Conservation (phyloP, 2,797 vertebrate genomes). For the Sparidentex hasta region DNA sequence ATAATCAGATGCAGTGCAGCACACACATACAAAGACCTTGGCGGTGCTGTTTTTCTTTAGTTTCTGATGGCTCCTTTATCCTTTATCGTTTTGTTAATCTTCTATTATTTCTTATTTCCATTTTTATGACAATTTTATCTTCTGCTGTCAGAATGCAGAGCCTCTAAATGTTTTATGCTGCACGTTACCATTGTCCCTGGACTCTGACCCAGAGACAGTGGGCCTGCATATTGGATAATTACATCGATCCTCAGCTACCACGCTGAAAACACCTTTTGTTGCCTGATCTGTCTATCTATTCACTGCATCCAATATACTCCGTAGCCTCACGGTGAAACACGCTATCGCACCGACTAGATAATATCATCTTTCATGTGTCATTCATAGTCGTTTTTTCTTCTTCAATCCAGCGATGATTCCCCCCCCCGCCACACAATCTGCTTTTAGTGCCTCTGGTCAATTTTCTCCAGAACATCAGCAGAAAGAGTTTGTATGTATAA, state of each 20-base stretch:
- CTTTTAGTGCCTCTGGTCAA: conserved; percentile 30
- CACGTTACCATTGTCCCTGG: conserved; percentile 4
- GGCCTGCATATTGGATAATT: conserved; percentile 14
- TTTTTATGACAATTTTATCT: conserved; percentile 22
- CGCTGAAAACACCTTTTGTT: conserved; percentile 13
- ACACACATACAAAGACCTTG: neutral
- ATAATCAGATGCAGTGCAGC: neutral
- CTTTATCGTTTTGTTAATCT: neutral
- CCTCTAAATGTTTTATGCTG: conserved; percentile 26
- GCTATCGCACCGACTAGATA: neutral
- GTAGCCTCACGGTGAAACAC: neutral
- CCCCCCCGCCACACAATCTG: conserved; percentile 13
- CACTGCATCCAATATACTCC: neutral
- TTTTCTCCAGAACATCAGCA: conserved; percentile 31
- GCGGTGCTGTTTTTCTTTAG: neutral
- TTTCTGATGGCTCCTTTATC: conserved; percentile 8
- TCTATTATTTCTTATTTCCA: neutral
- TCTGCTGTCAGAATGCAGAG: neutral
- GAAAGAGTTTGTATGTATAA: conserved; percentile 15
- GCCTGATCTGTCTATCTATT: neutral
- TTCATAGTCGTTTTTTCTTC: conserved; percentile 1
- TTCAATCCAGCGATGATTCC: conserved; percentile 10
- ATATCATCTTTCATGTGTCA: conserved; percentile 15
- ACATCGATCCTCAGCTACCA: conserved; percentile 16
- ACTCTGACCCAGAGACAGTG: conserved; percentile 27